phyloP scores from a whole-genome alignment of 2,888 invertebrate species.

The Mamestra brassicae region DNA sequence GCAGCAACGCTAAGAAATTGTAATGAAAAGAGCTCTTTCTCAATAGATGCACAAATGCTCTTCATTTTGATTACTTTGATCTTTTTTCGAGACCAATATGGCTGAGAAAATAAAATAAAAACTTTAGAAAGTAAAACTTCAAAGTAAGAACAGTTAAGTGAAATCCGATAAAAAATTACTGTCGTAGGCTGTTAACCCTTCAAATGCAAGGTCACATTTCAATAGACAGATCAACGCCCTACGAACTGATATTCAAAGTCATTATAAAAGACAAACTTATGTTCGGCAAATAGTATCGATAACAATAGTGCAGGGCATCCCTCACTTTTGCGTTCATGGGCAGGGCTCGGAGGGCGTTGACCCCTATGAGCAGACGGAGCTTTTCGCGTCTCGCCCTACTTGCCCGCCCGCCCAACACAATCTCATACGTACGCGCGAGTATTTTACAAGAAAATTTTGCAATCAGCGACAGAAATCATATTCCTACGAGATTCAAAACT shows the following conservation, averaged over 20 bases:
- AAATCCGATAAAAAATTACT: slow-evolving; percentile 5
- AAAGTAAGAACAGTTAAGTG: not conserved
- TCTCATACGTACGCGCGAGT: slow-evolving; percentile 60
- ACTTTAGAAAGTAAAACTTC: slow-evolving; percentile 10
- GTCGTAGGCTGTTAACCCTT: not conserved
- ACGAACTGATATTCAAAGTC: slow-evolving; percentile 23
- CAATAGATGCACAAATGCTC: not conserved
- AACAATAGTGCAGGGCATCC: slow-evolving; percentile 82
- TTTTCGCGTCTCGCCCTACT: slow-evolving; percentile 89
- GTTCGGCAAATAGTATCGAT: slow-evolving; percentile 82
- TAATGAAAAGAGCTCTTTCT: slow-evolving; percentile 5
- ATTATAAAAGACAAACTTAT: slow-evolving; percentile 39
- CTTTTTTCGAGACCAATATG: not conserved
- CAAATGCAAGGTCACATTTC: slow-evolving; percentile 28
- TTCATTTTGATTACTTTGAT: not conserved
- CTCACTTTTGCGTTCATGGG: slow-evolving; percentile 86
- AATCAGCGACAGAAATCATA: slow-evolving; percentile 7
- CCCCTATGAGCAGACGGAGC: slow-evolving; percentile 85
- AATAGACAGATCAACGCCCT: slow-evolving; percentile 24
- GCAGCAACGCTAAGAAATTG: slow-evolving; percentile 13
- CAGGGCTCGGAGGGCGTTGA: slow-evolving; percentile 88
- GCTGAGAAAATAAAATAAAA: not conserved
- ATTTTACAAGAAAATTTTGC: slow-evolving; percentile 47
- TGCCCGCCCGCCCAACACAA: slow-evolving; percentile 82
- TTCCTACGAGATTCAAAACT: not conserved